A percentile compares a stretch with the other conserved stretches of the same genome.
Evolutionary conservation across 2,797 vertebrate genomes (phyloP).

Genomic region (Bradypus variegatus): DNA sequence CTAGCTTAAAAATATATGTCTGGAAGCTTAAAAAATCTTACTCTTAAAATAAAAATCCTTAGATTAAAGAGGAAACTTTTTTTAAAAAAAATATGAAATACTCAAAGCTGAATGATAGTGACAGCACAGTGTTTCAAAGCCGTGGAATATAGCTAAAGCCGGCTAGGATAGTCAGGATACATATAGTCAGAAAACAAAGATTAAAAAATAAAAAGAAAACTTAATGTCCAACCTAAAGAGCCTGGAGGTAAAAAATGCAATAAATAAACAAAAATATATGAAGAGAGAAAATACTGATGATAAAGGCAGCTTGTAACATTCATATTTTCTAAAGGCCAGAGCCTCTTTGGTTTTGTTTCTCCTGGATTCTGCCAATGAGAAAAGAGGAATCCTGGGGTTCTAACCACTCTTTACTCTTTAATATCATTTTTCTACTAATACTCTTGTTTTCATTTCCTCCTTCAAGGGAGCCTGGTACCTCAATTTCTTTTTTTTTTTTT

Average conservation of each 20-base stretch:
- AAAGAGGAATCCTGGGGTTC: not conserved
- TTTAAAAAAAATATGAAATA: not conserved
- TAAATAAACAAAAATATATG: not conserved
- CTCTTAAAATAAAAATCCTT: not conserved
- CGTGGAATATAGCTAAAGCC: not conserved
- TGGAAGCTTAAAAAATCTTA: not conserved
- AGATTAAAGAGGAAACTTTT: not conserved
- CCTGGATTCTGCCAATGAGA: not conserved
- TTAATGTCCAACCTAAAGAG: not conserved
- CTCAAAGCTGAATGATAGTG: not conserved
- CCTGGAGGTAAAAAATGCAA: not conserved
- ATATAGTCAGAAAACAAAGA: not conserved
- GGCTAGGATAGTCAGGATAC: not conserved
- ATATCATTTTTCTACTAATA: too few relatives aligned
- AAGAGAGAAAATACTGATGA: not conserved
- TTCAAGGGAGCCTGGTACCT: not conserved
- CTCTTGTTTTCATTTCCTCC: not conserved
- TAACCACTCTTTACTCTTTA: too few relatives aligned
- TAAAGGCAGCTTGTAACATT: not conserved
- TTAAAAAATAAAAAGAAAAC: not conserved
- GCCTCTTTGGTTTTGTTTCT: not conserved
- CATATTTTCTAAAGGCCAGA: fast-evolving
- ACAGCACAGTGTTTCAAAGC: not conserved
- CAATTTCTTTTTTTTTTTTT: too few relatives aligned
- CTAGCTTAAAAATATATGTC: not conserved